Conservation (phyloP, 1,140 invertebrate species). For the Anthonomus grandis region DNA sequence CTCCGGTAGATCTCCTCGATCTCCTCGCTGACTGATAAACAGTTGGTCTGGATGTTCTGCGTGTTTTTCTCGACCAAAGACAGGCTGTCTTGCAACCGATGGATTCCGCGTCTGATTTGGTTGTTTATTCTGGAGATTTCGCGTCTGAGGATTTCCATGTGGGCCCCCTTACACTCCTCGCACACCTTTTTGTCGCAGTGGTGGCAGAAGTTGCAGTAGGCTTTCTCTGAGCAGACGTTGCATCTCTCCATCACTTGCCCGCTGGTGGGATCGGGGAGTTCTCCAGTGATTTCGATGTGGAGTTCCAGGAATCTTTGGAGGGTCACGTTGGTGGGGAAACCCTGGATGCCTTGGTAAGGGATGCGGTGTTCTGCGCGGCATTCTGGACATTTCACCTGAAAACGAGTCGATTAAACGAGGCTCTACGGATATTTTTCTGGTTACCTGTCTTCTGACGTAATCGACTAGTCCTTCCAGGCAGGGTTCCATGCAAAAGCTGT, state of each 20-base stretch:
- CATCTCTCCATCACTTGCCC: slow-evolving; percentile 83
- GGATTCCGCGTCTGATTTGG: slow-evolving; percentile 82
- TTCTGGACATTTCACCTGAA: slow-evolving; percentile 96
- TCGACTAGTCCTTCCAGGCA: slow-evolving; percentile 96
- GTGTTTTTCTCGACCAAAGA: slow-evolving; percentile 83
- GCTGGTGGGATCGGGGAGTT: slow-evolving; percentile 82
- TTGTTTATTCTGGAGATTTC: slow-evolving; percentile 94
- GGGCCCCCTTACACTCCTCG: slow-evolving; percentile 86
- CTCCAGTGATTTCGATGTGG: slow-evolving; percentile 90
- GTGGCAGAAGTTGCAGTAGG: slow-evolving; percentile 81
- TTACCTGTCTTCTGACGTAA: slow-evolving; percentile 87
- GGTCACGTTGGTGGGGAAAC: slow-evolving; percentile 94
- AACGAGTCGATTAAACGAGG: slow-evolving; percentile 12
- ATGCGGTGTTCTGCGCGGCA: slow-evolving; percentile 96
- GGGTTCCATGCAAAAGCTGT: slow-evolving; percentile 98
- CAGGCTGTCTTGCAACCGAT: slow-evolving; percentile 81
- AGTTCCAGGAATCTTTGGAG: slow-evolving; percentile 92
- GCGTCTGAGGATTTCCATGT: slow-evolving; percentile 91
- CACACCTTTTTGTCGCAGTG: slow-evolving; percentile 95
- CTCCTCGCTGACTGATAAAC: slow-evolving; percentile 81
- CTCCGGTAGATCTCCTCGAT: slow-evolving; percentile 88
- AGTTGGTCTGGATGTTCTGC: slow-evolving; percentile 78
- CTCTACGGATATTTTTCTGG: no score
- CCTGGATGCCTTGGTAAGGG: slow-evolving; percentile 90
- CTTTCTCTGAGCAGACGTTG: slow-evolving; percentile 92